Conservation (phyloP, 2,113 vertebrate genomes). For the Rhinoderma darwinii region DNA sequence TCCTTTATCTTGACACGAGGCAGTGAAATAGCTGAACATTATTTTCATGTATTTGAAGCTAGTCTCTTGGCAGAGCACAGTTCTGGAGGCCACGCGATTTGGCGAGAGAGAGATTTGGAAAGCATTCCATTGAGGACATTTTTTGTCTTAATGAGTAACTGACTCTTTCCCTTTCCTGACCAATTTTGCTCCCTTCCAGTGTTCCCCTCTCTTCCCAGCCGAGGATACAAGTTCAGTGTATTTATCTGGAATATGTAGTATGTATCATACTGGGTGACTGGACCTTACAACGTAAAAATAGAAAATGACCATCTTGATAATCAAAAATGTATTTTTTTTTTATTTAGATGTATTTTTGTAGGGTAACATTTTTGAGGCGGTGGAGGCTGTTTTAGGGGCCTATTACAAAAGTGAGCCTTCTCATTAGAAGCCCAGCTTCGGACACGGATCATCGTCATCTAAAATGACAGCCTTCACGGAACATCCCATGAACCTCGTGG, state of each 20-base stretch:
- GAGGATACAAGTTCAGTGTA: neutral
- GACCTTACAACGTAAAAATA: neutral
- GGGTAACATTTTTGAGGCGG: neutral
- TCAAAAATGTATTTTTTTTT: too few species aligned
- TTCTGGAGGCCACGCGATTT: constrained; percentile 48
- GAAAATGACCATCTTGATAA: neutral
- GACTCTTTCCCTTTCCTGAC: constrained; percentile 44
- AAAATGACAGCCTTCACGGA: too few species aligned
- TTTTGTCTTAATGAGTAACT: constrained; percentile 49
- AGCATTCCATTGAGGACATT: constrained; percentile 52
- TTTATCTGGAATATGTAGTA: constrained; percentile 27
- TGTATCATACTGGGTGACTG: neutral
- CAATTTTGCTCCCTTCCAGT: constrained; percentile 47
- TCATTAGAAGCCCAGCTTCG: too few species aligned
- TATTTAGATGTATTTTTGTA: too few species aligned
- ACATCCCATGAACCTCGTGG: too few species aligned
- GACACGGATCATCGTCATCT: too few species aligned
- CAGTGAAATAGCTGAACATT: constrained; percentile 33
- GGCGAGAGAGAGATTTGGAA: constrained; percentile 44
- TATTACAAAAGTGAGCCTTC: too few species aligned
- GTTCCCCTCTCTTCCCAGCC: neutral
- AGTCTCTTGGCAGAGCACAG: constrained; percentile 31
- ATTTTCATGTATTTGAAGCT: constrained; percentile 25
- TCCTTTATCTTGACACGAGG: constrained; percentile 17
- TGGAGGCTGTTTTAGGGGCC: too few species aligned